phyloP scores from a whole-genome alignment of 2,797 vertebrate genomes.

The Malurus leucopterus region DNA sequence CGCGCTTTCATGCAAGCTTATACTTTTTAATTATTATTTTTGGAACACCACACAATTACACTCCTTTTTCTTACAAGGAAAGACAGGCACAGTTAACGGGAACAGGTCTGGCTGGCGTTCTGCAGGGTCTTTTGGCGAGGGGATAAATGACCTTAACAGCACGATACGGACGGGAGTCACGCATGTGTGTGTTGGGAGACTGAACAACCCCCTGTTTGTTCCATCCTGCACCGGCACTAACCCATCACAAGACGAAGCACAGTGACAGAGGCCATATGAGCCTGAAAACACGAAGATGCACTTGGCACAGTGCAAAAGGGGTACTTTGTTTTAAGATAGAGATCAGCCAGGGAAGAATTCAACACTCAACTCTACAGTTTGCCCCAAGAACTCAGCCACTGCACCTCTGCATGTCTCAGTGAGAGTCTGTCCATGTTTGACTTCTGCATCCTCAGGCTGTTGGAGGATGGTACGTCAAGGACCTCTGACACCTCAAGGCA shows the following conservation, averaged over 20 bases:
- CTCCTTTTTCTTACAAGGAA: constrained; percentile 46
- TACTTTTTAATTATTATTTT: constrained; percentile 58
- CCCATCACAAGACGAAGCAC: neutral
- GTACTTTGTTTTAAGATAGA: neutral
- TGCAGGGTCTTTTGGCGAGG: constrained; percentile 28
- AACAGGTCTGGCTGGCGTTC: constrained; percentile 24
- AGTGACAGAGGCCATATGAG: neutral
- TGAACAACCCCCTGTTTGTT: constrained; percentile 33
- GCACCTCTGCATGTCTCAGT: neutral
- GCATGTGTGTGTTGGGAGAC: neutral
- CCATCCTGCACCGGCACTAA: neutral
- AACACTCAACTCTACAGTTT: neutral
- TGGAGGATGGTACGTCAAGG: neutral
- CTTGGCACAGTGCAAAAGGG: neutral
- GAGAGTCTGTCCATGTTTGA: neutral
- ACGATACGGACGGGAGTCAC: neutral
- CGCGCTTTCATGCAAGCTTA: neutral
- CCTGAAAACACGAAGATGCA: neutral
- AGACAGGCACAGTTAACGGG: constrained; percentile 17
- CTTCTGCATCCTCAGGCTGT: neutral
- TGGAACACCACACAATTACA: constrained; percentile 8
- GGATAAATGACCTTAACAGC: constrained; percentile 20
- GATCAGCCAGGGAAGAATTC: neutral
- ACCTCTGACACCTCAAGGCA: neutral
- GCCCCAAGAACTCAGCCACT: neutral